Base-by-base conservation (phyloP, 2,797 vertebrate species). In the Xiphorhynchus erythropygius region DNA sequence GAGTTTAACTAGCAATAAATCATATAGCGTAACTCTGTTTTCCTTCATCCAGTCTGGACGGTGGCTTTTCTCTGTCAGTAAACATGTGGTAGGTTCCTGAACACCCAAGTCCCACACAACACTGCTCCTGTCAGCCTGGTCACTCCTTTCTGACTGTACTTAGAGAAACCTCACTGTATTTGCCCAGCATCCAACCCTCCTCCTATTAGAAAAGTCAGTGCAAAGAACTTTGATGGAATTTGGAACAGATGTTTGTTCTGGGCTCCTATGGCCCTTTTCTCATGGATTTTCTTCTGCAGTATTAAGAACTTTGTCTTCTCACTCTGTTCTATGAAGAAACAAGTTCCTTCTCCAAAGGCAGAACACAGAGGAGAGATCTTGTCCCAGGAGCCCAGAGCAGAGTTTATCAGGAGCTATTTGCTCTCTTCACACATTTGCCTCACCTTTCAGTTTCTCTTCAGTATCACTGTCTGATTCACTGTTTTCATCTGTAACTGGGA, bases 381-480 rank as follows among this genome's bases (percentile, higher is more conserved):
- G 39, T 52, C 17, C 17, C 25, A 53, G n/a, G 55, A 67, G 50
- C 42, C 52, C 49, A 52, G 47, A 76, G 81, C 16, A 47, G 41
- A 80, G 41, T 63, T 91, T 60, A 35, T 39, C 37, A 86, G 65
- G 28, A 92, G 27, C n/a, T 39, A 81, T 78, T 82, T 81, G 37
- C 14, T 85, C 53, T 67, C 62, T 56, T 67, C 41, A 50, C 13
- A 49, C 27, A 25, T 41, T 75, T 67, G 42, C 52, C 97, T 98
- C 92, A 99, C 99, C 99, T 99, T 98, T 99, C 60, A 99, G 97
- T 91, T 99, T 99, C 97, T 99, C 99, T 94, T 99, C 99, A 0
- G 98, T 99, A 98, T 99, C 99, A 49, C 99, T 99, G 97, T 99
- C 99, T 1, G 99, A 99, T 97, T 99, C 99, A 35, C 99, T 99